These are phyloP conservation scores for Druceiella hillmani DNA, from an alignment of 2,888 invertebrate species.

Conservation along the genomic window DNA sequence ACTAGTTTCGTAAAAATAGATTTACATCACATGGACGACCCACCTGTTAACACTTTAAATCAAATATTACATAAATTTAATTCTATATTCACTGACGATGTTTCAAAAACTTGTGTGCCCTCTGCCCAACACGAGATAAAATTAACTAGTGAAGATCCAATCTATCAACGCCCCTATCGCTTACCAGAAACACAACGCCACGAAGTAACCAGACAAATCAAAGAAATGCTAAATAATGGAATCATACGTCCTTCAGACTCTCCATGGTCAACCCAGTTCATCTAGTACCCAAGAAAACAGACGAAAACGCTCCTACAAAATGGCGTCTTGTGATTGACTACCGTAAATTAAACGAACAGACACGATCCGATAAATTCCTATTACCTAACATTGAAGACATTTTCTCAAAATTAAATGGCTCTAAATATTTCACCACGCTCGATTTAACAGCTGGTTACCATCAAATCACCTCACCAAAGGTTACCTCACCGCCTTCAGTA, in stretches of 20 bases:
- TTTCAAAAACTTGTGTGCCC: too few relatives aligned
- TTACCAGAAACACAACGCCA: too few relatives aligned
- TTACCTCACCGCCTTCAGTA: background rate
- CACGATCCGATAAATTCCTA: background rate
- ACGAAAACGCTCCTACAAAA: conserved; percentile 11
- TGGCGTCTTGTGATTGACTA: conserved; percentile 12
- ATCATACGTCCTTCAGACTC: conserved; percentile 13
- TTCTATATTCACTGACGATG: too few relatives aligned
- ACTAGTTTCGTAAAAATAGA: too few relatives aligned
- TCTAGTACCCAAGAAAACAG: conserved; percentile 16
- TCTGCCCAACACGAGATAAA: too few relatives aligned
- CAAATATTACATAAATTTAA: too few relatives aligned
- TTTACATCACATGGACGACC: too few relatives aligned
- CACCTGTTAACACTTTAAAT: too few relatives aligned
- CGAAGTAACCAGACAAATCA: too few relatives aligned
- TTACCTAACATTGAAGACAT: conserved; percentile 2
- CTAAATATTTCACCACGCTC: conserved; percentile 1
- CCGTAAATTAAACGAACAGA: background rate
- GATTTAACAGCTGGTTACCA: conserved; percentile 1
- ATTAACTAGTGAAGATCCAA: too few relatives aligned
- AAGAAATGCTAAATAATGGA: conserved; percentile 13
- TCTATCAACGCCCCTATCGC: too few relatives aligned
- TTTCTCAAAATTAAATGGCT: background rate
- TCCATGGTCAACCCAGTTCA: conserved; percentile 14
- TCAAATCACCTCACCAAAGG: too few relatives aligned